Base-by-base conservation (phyloP, 2,888 invertebrate species). In the Buathra laborator region DNA sequence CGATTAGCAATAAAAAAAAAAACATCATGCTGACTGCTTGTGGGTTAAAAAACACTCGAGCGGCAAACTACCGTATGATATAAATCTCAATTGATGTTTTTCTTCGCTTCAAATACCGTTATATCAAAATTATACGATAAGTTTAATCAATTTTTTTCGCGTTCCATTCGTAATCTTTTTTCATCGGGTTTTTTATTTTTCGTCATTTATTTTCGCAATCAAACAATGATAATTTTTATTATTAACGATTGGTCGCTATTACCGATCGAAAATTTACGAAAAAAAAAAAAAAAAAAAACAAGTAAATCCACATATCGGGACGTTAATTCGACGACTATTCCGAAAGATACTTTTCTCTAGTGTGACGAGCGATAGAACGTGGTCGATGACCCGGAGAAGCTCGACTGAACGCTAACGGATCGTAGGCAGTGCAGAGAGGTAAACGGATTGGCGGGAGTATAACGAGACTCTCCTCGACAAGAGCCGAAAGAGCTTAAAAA, bases 381-480 rank as follows among this genome's bases (percentile, higher is more conserved):
- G 85, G 85, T 85, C 85, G 82, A 85, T 82, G 85, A 85, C 85
- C 85, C 79, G 78, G 46, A 76, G 77, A 81, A 75, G 82, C 81
- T 79, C 70, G 19, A 75, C 80, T 76, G 72, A 68, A 77, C 78
- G 81, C 78, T 85, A 85, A 85, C 84, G 84, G 84, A 85, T 79
- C 75, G 78, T 74, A 75, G 46, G 29, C 46, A 53, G 64, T 48
- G 48, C 75, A 29, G 19, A 77, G 75, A 75, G 79, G 82, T 82
- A 85, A 85, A 85, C 75, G 82, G 82, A 85, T 85, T 82, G 82
- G 78, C 44, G 75, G 68, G 68, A 62, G 37, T 24, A 51, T 76
- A 76, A 83, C 80, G 51, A 84, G 76, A 75, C 74, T 75, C 74
- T 75, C 59, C 64, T 37, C 32, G 19, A 48, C 66, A 19, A 66